Evolutionary conservation across 2,113 vertebrate genomes (phyloP).

Genomic region (Physeter macrocephalus): DNA sequence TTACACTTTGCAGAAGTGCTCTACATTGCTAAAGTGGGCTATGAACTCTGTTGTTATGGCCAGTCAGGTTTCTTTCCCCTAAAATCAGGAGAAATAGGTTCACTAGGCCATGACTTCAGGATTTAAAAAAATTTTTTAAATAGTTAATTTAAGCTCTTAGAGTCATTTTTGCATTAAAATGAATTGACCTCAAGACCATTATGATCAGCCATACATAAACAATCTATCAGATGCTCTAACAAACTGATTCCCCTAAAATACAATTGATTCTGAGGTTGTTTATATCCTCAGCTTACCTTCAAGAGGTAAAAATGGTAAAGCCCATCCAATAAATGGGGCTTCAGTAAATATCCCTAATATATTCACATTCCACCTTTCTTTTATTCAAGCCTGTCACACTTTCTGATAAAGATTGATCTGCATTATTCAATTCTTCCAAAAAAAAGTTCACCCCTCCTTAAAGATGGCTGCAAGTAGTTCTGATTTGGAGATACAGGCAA

Average conservation of each 20-base stretch:
- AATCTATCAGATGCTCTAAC: neutral
- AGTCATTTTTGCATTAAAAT: neutral
- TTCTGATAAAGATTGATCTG: slow-evolving; percentile 23
- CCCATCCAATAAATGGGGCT: neutral
- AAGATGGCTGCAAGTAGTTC: neutral
- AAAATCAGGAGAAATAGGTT: neutral
- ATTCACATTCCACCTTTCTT: neutral
- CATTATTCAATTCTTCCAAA: slow-evolving; percentile 34
- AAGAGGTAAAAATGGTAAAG: neutral
- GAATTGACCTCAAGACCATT: neutral
- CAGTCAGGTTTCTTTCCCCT: neutral
- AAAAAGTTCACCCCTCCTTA: slow-evolving; percentile 26
- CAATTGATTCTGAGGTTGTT: slow-evolving; percentile 43
- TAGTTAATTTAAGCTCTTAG: neutral
- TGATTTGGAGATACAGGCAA: slow-evolving; percentile 1
- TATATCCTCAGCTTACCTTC: neutral
- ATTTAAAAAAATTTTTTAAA: neutral
- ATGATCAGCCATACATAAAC: neutral
- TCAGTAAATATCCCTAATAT: neutral
- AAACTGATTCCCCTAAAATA: neutral
- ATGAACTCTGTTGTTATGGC: neutral
- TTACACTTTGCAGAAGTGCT: neutral
- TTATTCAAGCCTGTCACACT: neutral
- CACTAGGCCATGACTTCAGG: neutral
- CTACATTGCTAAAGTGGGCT: neutral